A percentile compares a stretch with the other conserved stretches of the same genome.
phyloP scores from a whole-genome alignment of 2,797 vertebrate species.

The Caiman crocodilus region DNA sequence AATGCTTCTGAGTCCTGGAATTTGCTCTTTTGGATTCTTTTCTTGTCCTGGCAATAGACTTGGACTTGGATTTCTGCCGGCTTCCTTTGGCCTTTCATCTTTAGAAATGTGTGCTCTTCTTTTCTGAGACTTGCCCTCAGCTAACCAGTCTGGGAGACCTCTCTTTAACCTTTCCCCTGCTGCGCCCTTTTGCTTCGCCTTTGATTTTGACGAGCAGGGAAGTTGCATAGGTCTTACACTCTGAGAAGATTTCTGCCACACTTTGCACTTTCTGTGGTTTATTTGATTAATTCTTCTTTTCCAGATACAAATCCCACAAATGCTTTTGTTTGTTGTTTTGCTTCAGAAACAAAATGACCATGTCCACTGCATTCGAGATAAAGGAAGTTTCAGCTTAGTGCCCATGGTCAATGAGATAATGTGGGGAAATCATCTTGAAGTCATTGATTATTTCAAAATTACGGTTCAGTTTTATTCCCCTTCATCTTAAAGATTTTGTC shows the following conservation, averaged over 20 bases:
- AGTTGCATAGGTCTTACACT: background rate
- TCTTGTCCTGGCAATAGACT: conserved; percentile 42
- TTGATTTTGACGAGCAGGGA: background rate
- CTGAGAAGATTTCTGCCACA: conserved; percentile 14
- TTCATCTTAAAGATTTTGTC: background rate
- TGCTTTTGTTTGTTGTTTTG: background rate
- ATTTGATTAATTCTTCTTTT: background rate
- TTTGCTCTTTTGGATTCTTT: conserved; percentile 60
- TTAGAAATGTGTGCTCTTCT: conserved; percentile 40
- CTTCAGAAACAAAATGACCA: background rate
- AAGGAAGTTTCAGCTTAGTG: background rate
- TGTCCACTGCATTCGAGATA: background rate
- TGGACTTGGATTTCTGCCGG: conserved; percentile 17
- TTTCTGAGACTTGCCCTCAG: conserved; percentile 40
- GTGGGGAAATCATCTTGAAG: background rate
- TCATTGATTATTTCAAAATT: conserved; percentile 6
- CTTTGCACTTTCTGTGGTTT: background rate
- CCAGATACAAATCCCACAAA: background rate
- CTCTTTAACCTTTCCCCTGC: background rate
- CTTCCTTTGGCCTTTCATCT: conserved; percentile 64
- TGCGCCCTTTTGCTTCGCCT: background rate
- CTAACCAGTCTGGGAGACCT: conserved; percentile 1
- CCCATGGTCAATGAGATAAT: background rate
- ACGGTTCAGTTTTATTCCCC: background rate
- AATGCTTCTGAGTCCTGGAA: conserved; percentile 54